phyloP scores from a whole-genome alignment of 2,113 vertebrate species.

The Phrynosoma platyrhinos region DNA sequence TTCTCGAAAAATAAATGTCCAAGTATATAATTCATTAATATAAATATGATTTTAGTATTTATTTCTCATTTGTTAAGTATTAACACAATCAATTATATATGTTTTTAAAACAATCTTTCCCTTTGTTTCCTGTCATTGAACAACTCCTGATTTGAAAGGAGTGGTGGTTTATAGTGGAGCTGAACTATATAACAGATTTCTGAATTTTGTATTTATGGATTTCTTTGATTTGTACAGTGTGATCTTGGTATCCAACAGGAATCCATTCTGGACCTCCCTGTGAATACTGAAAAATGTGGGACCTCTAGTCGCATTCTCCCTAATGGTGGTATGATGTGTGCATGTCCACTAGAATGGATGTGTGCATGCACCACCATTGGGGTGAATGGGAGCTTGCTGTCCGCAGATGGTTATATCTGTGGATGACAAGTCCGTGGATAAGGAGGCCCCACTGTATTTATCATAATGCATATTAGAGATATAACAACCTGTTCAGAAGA shows the following conservation, averaged over 20 bases:
- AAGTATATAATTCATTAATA: neutral
- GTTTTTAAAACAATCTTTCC: neutral
- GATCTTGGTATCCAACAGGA: no score
- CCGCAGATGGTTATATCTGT: no score
- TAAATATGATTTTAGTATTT: neutral
- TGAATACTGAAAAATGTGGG: no score
- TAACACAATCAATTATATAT: neutral
- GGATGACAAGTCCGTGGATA: no score
- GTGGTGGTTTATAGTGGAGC: neutral
- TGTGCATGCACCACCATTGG: no score
- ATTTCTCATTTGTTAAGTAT: neutral
- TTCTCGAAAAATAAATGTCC: constrained; percentile 1
- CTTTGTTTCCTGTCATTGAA: neutral
- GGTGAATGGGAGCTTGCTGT: no score
- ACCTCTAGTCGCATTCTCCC: no score
- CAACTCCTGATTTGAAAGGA: neutral
- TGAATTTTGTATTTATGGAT: neutral
- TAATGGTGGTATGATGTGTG: no score
- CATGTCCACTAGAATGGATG: no score
- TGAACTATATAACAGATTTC: neutral
- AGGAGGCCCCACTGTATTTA: neutral
- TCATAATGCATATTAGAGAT: neutral
- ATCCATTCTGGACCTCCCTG: no score
- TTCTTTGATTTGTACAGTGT: neutral
- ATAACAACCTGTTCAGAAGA: neutral